Conservation (phyloP, 2,888 invertebrate species). For the Limnephilus lunatus region DNA sequence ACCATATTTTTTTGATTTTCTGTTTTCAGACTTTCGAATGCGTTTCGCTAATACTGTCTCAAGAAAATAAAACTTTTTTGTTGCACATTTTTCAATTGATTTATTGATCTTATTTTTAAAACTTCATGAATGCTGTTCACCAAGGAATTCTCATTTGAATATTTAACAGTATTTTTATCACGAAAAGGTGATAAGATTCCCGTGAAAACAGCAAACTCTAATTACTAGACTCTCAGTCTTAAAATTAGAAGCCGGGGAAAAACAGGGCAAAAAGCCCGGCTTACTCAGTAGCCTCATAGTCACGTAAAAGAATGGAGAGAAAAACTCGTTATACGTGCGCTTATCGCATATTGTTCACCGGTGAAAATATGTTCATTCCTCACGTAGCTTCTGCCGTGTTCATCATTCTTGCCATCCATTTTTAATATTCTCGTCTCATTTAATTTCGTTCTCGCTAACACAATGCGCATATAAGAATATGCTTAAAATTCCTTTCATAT, state of each 20-base stretch:
- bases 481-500: not conserved
- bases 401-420: constrained; percentile 40
- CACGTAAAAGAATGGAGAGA: constrained; percentile 49
- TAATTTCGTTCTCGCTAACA: not conserved
- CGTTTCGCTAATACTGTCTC: too few species aligned
- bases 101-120: not conserved
- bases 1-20: too few species aligned
- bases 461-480: not conserved
- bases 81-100: not conserved
- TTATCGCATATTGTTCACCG: constrained; percentile 50
- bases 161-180: not conserved
- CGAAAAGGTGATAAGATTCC: not conserved
- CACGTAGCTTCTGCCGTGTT: constrained; percentile 36
- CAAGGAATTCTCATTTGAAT: not conserved
- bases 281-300: constrained; percentile 26
- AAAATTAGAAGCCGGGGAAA: not conserved
- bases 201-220: not conserved
- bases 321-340: constrained; percentile 49
- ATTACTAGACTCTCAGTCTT: not conserved
- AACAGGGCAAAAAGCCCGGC: not conserved
- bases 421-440: constrained; percentile 45
- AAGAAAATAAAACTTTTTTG: too few species aligned
- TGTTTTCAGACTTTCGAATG: too few species aligned
- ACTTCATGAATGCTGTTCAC: not conserved
- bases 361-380: constrained; percentile 43